Base-by-base conservation (phyloP, 2,797 vertebrate genomes). In the Merluccius polli region DNA sequence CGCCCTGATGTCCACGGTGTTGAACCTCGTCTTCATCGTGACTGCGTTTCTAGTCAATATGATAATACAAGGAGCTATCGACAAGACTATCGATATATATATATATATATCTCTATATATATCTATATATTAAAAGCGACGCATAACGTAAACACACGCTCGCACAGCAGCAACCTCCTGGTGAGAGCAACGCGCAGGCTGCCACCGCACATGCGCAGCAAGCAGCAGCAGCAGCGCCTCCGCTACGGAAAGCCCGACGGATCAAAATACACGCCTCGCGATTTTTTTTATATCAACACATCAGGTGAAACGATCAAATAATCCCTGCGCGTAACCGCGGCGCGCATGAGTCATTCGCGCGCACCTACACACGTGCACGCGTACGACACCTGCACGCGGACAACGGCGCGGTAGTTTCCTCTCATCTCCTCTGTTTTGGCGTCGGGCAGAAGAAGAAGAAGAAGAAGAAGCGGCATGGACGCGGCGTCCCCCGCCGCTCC, bases 1-100 rank as follows among this genome's bases (percentile, higher is more conserved):
- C 0, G 96, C 96, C 75, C 96, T 92, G 80, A 99, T 94, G 4
- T 99, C 98, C 78, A 98, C 75, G 0, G 96, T 97, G 81, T 93
- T 96, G 83, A 97, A 99, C 27, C 97, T 93, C 1, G 91, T 94
- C 91, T 99, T 99, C 97, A 99, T 98, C 31, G 18, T 90, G 82
- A 74, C 11, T 80, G 24, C 69, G n/a, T 68, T 3, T 68, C 29
- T 3, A 7, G 10, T 27, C 12, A 10, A 6, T 21, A 59, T 59
- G n/a, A 59, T n/a, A n/a, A 59, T 16, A 59, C 21, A 59, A 59
- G 21, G 8, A 59, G 21, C 44, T 48, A 48, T 48, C 21, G 16
- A 48, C 1, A 44, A 24, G 36, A n/a, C 74, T 1, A 1, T 78
- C 75, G 35, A 2, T n/a, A 36, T 68, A 41, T 41, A 41, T 41